Evolutionary conservation across 2,797 vertebrate genomes (phyloP).

Genomic region (Acanthiza pusilla): DNA sequence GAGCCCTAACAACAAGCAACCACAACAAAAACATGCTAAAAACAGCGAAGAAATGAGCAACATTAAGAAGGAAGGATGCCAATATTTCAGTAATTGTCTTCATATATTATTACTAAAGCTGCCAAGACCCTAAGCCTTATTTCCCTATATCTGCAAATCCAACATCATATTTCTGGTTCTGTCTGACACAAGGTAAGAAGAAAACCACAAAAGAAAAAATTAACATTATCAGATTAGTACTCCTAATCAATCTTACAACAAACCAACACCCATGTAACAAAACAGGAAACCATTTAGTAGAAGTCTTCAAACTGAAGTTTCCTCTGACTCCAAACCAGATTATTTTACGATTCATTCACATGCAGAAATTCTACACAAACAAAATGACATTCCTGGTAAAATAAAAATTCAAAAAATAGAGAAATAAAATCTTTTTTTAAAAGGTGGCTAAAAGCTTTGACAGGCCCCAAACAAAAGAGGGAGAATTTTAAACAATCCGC

Average conservation of each 20-base stretch:
- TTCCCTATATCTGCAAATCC: neutral
- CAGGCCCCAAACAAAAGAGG: neutral
- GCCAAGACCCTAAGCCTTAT: neutral
- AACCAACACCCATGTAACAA: neutral
- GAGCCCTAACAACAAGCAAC: constrained; percentile 77
- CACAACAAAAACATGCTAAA: constrained; percentile 6
- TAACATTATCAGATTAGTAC: neutral
- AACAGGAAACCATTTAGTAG: neutral
- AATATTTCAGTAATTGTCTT: neutral
- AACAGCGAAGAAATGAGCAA: neutral
- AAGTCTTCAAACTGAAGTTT: neutral
- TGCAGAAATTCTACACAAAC: neutral
- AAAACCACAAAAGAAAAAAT: neutral
- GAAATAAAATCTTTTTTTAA: neutral
- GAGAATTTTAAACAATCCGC: neutral
- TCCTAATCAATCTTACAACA: neutral
- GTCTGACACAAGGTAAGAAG: neutral
- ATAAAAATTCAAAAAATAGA: neutral
- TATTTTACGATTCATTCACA: neutral
- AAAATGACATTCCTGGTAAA: neutral
- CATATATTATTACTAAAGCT: neutral
- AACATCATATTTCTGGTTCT: neutral
- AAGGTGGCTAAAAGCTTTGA: neutral
- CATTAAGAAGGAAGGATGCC: neutral
- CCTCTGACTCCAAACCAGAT: neutral